Base-by-base conservation (phyloP, 2,113 vertebrate species). In the Steatornis caripensis region DNA sequence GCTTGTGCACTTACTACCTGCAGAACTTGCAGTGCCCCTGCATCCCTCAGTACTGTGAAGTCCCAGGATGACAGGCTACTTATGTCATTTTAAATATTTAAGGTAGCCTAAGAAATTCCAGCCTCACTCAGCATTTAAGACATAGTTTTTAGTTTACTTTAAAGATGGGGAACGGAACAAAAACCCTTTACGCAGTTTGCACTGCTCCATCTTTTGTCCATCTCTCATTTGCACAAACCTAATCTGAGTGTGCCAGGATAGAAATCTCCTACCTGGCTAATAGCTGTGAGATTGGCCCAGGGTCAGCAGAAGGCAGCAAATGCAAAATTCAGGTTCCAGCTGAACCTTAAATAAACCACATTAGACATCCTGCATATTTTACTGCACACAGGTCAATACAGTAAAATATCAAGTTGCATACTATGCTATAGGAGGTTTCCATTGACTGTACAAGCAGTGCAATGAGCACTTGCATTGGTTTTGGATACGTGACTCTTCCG, bases 11-110 rank as follows among this genome's bases (percentile, higher is more conserved):
- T 65, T 92, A 69, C 4, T 48, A 90, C 89, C 84, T 89, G 51
- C 66, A 78, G 76, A 83, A 86, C 62, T 54, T 55, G 61, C 57
- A 90, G 34, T 29, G 68, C 51, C 85, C 61, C 32, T 60, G 45
- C 61, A 64, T 9, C 65, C 71, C 85, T 75, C 68, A 46, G 51
- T 1, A 36, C 51, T n/a, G 36, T 21, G 26, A 69, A 48, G 60
- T 20, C 77, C 89, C 45, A 15, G 64, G 36, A 81, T 41, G 48
- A 87, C 36, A 80, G 30, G 20, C 53, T 87, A 45, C 69, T n/a
- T 60, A n/a, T 27, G 46, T 68, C 1, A 48, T 55, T 88, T 84
- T 27, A 88, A 96, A 81, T 89, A 92, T 79, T 86, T 72, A 92
- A 92, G 69, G 84, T 27, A 79, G 83, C 12, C 77, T 65, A 76